These are phyloP conservation scores for Ligdia adustata DNA, from an alignment of 2,888 invertebrate genomes.

Conservation along the genomic window DNA sequence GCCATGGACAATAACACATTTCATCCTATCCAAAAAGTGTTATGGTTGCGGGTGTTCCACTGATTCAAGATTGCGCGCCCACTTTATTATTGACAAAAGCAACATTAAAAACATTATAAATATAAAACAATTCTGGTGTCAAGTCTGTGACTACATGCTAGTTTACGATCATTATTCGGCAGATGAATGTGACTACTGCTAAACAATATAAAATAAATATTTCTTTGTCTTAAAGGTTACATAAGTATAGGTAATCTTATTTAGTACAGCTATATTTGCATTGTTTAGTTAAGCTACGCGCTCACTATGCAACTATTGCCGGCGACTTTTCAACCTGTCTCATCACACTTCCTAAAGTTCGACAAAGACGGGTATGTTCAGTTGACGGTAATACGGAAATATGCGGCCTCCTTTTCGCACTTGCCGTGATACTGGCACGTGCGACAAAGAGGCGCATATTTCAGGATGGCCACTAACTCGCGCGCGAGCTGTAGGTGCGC, in stretches of 20 bases:
- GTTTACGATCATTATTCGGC: neutral
- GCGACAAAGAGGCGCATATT: neutral
- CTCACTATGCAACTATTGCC: neutral
- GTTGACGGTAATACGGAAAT: neutral
- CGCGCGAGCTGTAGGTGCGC: neutral
- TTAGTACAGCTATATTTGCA: neutral
- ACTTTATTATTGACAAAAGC: no score
- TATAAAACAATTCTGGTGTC: neutral
- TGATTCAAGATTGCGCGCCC: no score
- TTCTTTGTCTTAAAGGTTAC: neutral
- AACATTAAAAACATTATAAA: no score
- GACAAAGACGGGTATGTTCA: neutral
- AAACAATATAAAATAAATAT: neutral
- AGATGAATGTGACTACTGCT: neutral
- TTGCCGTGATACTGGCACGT: neutral
- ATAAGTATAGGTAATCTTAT: neutral
- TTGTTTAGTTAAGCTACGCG: neutral
- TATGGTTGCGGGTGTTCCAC: no score
- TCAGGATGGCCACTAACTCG: neutral
- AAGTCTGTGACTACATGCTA: conserved; percentile 2
- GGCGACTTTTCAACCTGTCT: neutral
- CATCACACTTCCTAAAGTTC: neutral
- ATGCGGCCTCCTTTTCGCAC: neutral
- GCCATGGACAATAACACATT: neutral
- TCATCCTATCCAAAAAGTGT: neutral